These are phyloP conservation scores for Dreissena polymorpha DNA, from an alignment of 1,140 invertebrate species.

Conservation along the genomic window DNA sequence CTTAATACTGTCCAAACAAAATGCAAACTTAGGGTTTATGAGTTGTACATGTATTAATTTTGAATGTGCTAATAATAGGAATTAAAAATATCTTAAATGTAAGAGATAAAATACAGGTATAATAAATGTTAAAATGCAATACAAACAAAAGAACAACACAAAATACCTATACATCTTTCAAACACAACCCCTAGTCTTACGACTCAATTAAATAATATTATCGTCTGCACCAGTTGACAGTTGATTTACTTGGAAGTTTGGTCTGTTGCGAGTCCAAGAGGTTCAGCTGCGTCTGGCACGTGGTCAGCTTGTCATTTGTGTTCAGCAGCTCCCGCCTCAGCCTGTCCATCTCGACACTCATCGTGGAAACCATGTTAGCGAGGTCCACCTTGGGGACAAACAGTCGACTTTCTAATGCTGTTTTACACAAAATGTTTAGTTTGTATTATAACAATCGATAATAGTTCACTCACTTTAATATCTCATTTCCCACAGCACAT, in stretches of 20 bases:
- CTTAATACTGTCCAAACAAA: too few species aligned
- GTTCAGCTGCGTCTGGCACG: conserved; percentile 27
- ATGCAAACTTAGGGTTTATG: too few species aligned
- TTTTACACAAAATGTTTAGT: neutral
- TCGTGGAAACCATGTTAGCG: conserved; percentile 24
- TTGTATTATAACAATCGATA: neutral
- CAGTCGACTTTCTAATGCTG: neutral
- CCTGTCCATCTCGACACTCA: conserved; percentile 37
- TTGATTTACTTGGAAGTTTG: conserved; percentile 8
- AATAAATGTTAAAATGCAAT: too few species aligned
- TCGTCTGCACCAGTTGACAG: too few species aligned
- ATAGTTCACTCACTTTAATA: neutral
- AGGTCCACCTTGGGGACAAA: conserved; percentile 26
- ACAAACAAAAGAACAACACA: too few species aligned
- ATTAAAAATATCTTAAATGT: too few species aligned
- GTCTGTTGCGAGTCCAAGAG: conserved; percentile 11
- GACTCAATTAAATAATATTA: too few species aligned
- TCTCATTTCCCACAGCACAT: neutral
- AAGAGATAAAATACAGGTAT: too few species aligned
- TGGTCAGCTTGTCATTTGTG: conserved; percentile 23
- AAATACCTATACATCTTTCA: too few species aligned
- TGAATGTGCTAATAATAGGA: too few species aligned
- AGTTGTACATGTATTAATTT: too few species aligned
- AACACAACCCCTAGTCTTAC: too few species aligned
- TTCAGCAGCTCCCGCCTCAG: conserved; percentile 24